Conservation (phyloP, 2,113 vertebrate genomes). For the Bettongia penicillata region DNA sequence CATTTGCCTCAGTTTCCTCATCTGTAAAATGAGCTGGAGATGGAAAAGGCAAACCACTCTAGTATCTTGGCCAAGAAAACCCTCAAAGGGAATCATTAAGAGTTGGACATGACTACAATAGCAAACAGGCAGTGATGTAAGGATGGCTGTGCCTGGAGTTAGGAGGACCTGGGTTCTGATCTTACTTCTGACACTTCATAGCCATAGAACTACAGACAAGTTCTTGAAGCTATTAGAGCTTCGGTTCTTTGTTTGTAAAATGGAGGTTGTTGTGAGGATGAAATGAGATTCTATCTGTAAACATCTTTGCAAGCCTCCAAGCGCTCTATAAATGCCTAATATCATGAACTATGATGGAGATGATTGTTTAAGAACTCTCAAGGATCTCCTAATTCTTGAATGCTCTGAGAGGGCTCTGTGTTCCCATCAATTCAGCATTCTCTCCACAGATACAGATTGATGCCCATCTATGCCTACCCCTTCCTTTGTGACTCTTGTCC, state of each 20-base stretch:
- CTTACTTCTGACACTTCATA: background rate
- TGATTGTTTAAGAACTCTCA: background rate
- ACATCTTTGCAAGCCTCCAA: background rate
- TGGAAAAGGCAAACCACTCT: no score
- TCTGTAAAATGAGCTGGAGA: no score
- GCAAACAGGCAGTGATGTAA: no score
- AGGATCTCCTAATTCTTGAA: background rate
- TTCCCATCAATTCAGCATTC: no score
- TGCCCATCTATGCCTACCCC: background rate
- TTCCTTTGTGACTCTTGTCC: background rate
- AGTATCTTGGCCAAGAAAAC: no score
- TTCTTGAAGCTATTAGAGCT: background rate
- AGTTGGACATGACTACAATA: no score
- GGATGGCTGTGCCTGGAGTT: no score
- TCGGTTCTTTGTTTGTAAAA: background rate
- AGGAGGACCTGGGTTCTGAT: background rate
- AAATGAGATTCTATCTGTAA: background rate
- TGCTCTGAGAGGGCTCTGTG: background rate
- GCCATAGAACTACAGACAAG: background rate
- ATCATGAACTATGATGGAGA: background rate
- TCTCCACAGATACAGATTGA: background rate
- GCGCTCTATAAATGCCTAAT: background rate
- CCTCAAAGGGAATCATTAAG: no score
- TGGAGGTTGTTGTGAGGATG: background rate
- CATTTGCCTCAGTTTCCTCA: no score